A percentile compares a stretch with the other conserved stretches of the same genome.
These are phyloP conservation scores for Choreutis nemorana DNA, from an alignment of 2,888 invertebrate genomes.

Conservation along the genomic window DNA sequence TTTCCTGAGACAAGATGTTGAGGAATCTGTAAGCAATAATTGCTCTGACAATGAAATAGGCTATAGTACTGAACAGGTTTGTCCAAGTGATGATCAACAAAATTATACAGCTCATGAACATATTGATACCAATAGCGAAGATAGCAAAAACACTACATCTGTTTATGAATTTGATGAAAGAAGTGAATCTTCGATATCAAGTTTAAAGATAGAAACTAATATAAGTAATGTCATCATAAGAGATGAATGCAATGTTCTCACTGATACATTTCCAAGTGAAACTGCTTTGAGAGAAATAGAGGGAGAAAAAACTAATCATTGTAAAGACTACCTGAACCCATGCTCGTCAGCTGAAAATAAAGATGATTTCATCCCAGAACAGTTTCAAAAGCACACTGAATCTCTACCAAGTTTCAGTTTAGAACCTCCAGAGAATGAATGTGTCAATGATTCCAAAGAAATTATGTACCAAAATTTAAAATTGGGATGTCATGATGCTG, in stretches of 20 bases:
- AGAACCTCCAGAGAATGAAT: neutral
- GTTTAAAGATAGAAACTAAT: constrained; percentile 46
- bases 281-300: constrained; percentile 5
- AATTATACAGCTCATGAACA: constrained; percentile 36
- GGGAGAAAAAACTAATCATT: constrained; percentile 13
- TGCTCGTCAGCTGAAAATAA: neutral
- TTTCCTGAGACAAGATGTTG: constrained; percentile 22
- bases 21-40: constrained; percentile 22
- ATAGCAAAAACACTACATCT: constrained; percentile 42
- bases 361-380: too few relatives aligned
- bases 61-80: constrained; percentile 33
- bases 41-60: constrained; percentile 36
- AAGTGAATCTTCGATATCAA: constrained; percentile 43
- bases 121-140: constrained; percentile 45
- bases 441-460: neutral
- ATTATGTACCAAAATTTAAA: neutral
- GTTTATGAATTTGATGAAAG: constrained; percentile 53
- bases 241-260: constrained; percentile 22
- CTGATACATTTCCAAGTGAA: constrained; percentile 15
- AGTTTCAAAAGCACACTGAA: neutral
- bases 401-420: neutral
- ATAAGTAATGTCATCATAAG: constrained; percentile 23
- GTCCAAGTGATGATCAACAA: constrained; percentile 31
- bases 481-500: neutral
- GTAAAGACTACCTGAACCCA: constrained; percentile 11